These are phyloP conservation scores for Pantherophis alleghaniensis DNA, from an alignment of 2,797 vertebrate genomes.

Conservation along the genomic window DNA sequence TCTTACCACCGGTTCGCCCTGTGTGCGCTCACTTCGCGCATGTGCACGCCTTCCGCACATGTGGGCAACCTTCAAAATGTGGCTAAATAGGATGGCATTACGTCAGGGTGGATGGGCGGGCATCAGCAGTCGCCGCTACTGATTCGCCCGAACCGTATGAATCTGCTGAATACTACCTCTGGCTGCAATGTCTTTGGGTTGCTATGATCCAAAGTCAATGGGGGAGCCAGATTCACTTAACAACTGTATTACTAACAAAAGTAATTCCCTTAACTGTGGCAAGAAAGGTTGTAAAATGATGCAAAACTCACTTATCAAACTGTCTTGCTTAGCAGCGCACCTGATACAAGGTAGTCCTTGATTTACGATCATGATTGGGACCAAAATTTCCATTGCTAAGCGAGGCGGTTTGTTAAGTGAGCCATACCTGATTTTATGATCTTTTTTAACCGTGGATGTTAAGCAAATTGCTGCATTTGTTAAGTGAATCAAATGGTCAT, in stretches of 20 bases:
- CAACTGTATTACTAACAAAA: background rate
- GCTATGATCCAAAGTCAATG: background rate
- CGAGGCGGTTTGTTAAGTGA: background rate
- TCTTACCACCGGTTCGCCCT: too few species aligned
- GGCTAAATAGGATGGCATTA: too few species aligned
- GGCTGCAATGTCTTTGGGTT: too few species aligned
- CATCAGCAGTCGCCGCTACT: too few species aligned
- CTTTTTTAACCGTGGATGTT: too few species aligned
- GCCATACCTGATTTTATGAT: background rate
- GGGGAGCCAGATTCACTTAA: background rate
- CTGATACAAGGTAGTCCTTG: background rate
- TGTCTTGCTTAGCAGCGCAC: background rate
- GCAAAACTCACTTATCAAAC: background rate
- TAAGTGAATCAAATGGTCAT: background rate
- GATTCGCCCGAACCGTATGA: too few species aligned
- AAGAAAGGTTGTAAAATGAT: background rate
- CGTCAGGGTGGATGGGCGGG: too few species aligned
- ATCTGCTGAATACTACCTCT: too few species aligned
- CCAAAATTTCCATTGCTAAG: background rate
- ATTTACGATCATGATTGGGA: background rate
- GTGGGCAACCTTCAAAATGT: too few species aligned
- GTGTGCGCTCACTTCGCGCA: too few species aligned
- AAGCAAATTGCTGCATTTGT: background rate
- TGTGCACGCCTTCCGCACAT: too few species aligned
- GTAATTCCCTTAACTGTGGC: background rate